These are phyloP conservation scores for Aphodius granarius DNA, from an alignment of 2,888 invertebrate species.

Conservation along the genomic window DNA sequence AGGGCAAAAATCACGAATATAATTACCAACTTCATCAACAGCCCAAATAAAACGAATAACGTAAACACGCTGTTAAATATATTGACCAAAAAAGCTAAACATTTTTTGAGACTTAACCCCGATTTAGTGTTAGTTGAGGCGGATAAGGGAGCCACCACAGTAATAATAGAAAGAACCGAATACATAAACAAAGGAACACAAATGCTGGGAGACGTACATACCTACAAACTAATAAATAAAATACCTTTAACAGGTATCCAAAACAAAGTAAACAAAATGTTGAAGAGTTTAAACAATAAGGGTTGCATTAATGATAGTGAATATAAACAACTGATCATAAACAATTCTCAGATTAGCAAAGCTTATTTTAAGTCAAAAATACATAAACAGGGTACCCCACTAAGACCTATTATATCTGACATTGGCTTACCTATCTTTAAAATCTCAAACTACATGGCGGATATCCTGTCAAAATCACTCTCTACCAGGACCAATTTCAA, in stretches of 20 bases:
- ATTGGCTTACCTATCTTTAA: conserved; percentile 9
- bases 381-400: conserved; percentile 12
- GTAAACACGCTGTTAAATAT: not conserved
- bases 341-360: conserved; percentile 13
- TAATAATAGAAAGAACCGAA: not conserved
- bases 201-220: not conserved
- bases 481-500: not conserved
- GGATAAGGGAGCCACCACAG: not conserved
- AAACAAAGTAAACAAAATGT: not conserved
- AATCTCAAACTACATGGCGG: conserved; percentile 8
- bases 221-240: not conserved
- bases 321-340: conserved; percentile 1
- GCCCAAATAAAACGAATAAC: not conserved
- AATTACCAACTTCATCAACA: not conserved
- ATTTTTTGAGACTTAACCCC: not conserved
- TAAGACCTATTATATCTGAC: conserved; percentile 16
- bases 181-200: not conserved
- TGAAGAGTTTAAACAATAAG: not conserved
- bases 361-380: conserved; percentile 10
- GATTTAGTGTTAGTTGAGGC: not conserved
- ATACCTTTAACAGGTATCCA: not conserved
- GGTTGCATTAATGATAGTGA: conserved; percentile 5
- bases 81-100: not conserved
- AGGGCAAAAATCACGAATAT: not conserved
- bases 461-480: not conserved